Percentiles rank a stretch among this genome's conserved stretches.
phyloP scores from a whole-genome alignment of 2,113 vertebrate species.

The Nesoenas mayeri region DNA sequence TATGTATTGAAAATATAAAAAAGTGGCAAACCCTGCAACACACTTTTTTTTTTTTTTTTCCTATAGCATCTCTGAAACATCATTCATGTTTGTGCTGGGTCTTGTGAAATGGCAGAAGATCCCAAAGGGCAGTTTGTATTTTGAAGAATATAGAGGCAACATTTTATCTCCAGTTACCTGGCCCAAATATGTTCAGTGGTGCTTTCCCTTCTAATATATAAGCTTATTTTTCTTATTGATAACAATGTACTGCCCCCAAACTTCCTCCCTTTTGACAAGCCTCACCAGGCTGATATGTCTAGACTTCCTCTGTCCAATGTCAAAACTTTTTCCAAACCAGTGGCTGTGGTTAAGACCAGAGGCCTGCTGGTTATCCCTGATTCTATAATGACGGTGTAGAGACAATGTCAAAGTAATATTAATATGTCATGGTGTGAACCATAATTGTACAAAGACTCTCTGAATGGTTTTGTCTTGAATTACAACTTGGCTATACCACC shows the following conservation, averaged over 20 bases:
- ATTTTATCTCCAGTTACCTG: not conserved
- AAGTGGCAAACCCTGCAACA: not conserved
- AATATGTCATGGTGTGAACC: not conserved
- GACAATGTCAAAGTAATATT: not conserved
- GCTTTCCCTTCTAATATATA: not conserved
- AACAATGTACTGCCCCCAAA: not conserved
- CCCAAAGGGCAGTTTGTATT: not conserved
- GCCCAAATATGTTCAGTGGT: not conserved
- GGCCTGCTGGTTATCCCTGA: not conserved
- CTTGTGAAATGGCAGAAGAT: not conserved
- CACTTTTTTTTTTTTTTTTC: not conserved
- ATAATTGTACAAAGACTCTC: not conserved
- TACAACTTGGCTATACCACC: not conserved
- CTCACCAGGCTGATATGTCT: not conserved
- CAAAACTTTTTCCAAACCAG: not conserved
- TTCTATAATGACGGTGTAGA: not conserved
- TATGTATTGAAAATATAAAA: not conserved
- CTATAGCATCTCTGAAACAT: not conserved
- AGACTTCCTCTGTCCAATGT: not conserved
- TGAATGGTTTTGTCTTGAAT: not conserved
- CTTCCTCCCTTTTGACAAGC: not conserved
- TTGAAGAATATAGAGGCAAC: not conserved
- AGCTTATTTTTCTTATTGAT: not conserved
- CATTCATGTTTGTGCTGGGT: not conserved
- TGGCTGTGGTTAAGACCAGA: not conserved